Percentiles rank a stretch among this genome's conserved stretches.
These are phyloP conservation scores for Brachionus sp. DNA, from an alignment of 1,140 invertebrate species.

Conservation along the genomic window DNA sequence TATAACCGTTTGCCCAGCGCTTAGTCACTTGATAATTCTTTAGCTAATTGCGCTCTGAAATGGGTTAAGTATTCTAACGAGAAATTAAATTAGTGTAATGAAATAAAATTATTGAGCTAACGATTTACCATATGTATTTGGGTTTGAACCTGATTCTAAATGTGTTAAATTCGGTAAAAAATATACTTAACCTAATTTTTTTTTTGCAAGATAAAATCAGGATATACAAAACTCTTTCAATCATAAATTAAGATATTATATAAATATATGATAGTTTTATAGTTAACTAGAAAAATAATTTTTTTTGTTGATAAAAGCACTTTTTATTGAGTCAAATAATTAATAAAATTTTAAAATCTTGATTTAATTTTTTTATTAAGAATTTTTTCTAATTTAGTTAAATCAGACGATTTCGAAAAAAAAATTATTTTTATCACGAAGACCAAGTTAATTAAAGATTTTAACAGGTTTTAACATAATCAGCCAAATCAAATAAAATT, in stretches of 20 bases:
- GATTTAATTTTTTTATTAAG: no score
- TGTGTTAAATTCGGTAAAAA: neutral
- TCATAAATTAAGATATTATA: neutral
- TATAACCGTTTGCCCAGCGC: neutral
- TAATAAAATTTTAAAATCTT: no score
- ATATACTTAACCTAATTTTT: constrained; percentile 5
- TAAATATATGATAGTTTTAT: neutral
- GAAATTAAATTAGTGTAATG: neutral
- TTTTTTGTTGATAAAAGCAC: no score
- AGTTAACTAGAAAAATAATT: neutral
- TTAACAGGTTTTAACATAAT: no score
- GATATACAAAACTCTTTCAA: neutral
- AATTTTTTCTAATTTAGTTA: no score
- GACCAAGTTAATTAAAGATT: no score
- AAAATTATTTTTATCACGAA: no score
- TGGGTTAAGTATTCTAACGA: neutral
- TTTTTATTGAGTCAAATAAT: no score
- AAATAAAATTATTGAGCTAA: neutral
- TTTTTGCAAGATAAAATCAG: neutral
- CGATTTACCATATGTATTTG: neutral
- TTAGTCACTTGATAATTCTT: neutral
- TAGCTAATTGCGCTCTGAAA: neutral
- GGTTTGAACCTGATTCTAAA: neutral
- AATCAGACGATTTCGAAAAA: no score
- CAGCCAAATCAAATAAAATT: neutral